Conservation (phyloP, 53 echinoderm and acorn worm genomes). For the Apostichopus leukothele region DNA sequence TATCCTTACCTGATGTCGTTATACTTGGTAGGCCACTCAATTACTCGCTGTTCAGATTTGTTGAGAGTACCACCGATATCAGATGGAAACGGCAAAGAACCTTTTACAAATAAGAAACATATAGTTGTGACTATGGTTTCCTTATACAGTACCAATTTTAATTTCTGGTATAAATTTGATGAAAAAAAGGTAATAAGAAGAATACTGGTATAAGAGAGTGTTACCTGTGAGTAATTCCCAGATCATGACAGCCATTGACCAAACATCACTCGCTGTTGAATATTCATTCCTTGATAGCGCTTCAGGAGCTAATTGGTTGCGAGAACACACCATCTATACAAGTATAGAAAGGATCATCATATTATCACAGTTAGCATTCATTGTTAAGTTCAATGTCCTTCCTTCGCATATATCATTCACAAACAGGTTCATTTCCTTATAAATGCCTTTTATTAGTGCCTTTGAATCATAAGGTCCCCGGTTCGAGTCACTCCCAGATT, state of each 20-base stretch:
- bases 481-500: no score
- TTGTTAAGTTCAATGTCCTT: no score
- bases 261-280: conserved; percentile 14
- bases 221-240: conserved; percentile 40
- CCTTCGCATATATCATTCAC: no score
- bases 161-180: no score
- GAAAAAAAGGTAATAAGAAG: background rate
- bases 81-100: background rate
- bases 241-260: conserved; percentile 24
- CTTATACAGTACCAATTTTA: no score
- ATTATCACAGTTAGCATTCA: no score
- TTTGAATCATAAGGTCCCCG: no score
- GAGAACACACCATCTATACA: conserved; percentile 17
- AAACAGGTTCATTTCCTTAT: no score
- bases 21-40: background rate
- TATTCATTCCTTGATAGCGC: conserved; percentile 35
- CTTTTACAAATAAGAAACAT: background rate
- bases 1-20: background rate
- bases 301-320: conserved; percentile 20
- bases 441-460: no score
- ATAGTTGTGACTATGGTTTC: background rate
- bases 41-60: background rate
- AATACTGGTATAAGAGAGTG: no score
- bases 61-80: background rate
- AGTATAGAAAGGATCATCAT: background rate